A percentile compares a stretch with the other conserved stretches of the same genome.
These are phyloP conservation scores for Xanthia togata DNA, from an alignment of 2,888 invertebrate species.

Conservation along the genomic window DNA sequence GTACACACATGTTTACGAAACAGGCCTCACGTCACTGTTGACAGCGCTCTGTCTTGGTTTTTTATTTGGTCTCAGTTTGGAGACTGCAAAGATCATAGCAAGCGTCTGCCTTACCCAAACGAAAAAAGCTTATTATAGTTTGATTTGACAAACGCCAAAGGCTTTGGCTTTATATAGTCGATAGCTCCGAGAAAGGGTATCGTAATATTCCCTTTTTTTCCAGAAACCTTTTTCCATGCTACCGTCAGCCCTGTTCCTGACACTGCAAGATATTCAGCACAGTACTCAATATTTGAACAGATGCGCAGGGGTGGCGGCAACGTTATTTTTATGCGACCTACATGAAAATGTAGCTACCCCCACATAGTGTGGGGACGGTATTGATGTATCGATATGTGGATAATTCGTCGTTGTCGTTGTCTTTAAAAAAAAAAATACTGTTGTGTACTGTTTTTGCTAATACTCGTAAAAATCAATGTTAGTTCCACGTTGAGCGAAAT, in stretches of 20 bases:
- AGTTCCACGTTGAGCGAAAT: background rate
- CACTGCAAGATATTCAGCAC: slow-evolving; percentile 58
- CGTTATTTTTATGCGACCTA: slow-evolving; percentile 88
- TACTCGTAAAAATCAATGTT: too few species aligned
- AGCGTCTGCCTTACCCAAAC: background rate
- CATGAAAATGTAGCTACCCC: slow-evolving; percentile 85
- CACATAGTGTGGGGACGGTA: slow-evolving; percentile 70
- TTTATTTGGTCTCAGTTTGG: too few species aligned
- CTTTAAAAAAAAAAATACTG: too few species aligned
- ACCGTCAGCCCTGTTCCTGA: slow-evolving; percentile 57
- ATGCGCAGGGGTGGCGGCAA: slow-evolving; percentile 85
- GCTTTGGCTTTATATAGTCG: background rate
- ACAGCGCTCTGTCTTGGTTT: too few species aligned
- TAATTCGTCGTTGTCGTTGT: too few species aligned
- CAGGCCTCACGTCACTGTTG: too few species aligned
- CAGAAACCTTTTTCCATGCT: slow-evolving; percentile 11
- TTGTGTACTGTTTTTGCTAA: too few species aligned
- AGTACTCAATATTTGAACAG: slow-evolving; percentile 89
- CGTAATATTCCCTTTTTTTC: slow-evolving; percentile 9
- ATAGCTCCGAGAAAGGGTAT: slow-evolving; percentile 16
- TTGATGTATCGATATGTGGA: slow-evolving; percentile 52
- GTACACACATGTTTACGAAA: too few species aligned
- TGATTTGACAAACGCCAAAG: slow-evolving; percentile 30
- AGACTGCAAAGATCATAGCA: background rate
- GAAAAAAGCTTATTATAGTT: background rate